Evolutionary conservation across 2,888 invertebrate genomes (phyloP), one percentile per base, ranked within the genome.

Genomic region (Volucella inflata): DNA sequence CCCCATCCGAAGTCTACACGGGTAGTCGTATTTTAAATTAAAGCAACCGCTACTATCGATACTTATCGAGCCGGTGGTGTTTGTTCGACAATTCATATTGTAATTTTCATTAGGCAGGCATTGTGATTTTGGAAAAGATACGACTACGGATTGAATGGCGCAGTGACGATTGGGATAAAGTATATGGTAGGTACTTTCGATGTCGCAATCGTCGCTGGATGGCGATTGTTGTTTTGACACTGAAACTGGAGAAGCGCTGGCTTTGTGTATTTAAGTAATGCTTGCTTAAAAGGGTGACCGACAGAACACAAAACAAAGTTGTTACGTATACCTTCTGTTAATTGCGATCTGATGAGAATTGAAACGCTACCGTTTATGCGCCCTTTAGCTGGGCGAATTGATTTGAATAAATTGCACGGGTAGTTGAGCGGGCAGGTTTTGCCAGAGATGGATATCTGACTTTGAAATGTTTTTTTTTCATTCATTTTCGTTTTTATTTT

Each of bases 21-120:
- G 16, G 57, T 57, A 57, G 36, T 38, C 38, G 57, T 57, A 57
- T 57, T 38, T 40, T 14, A 38, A 57, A 67, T n/a, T 42, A 51
- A 21, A 51, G 65, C 51, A 67, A 67, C 65, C 42, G 65, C 51
- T 21, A 53, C 51, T 53, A 51, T 21, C 42, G 65, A 67, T 67
- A 67, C 65, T 67, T 67, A 67, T 67, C 50, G 40, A 38, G 30
- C 51, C 21, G 53, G 2, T 6, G 57, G 14, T 57, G 16, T 38
- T n/a, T 36, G 30, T 30, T 36, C 50, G 53, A 48, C 79, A 59
- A 64, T 76, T 81, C 65, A 71, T 81, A 81, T 81, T 81, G 81
- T 76, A 81, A 81, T 81, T 81, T 76, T 76, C 76, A 81, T 76
- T 79, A 79, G 71, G 71, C 55, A 65, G 57, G 59, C 59, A 65